Evolutionary conservation across 2,113 vertebrate genomes (phyloP).

Genomic region (Struthio camelus): DNA sequence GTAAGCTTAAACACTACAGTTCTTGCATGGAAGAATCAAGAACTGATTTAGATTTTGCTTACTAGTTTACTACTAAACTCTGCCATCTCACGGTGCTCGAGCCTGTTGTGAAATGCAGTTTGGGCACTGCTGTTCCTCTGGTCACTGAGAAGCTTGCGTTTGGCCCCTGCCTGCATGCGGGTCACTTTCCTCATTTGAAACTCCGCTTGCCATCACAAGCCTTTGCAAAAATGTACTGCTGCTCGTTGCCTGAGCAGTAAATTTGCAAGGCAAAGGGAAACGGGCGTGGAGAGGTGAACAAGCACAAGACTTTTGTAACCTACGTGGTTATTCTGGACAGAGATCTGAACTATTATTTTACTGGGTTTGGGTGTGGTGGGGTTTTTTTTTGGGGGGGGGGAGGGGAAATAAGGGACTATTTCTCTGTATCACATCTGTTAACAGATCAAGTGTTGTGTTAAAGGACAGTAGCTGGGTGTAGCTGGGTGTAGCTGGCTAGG

Average conservation of each 20-base stretch:
- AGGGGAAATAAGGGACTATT: not conserved
- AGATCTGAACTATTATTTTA: not conserved
- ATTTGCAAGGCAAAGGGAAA: not conserved
- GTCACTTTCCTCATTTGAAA: not conserved
- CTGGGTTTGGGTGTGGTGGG: not conserved
- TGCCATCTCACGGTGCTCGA: not conserved
- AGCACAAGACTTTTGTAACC: not conserved
- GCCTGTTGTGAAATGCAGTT: not conserved
- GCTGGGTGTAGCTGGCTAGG: not conserved
- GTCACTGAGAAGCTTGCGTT: not conserved
- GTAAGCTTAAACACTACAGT: not conserved
- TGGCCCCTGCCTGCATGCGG: not conserved
- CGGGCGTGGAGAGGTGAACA: not conserved
- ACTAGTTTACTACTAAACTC: not conserved
- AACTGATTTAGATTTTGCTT: not conserved
- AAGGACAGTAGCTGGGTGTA: not conserved
- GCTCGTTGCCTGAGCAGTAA: not conserved
- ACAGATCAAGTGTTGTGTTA: not conserved
- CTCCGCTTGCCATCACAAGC: fast-evolving
- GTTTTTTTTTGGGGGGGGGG: no score
- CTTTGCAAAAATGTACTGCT: not conserved
- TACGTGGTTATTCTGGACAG: not conserved
- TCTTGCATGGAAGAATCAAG: not conserved
- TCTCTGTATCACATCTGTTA: not conserved
- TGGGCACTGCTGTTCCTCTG: not conserved